Evolutionary conservation across 2,888 invertebrate species (phyloP), one percentile per base, ranked within the genome.

Genomic region (Drosophila neonasuta): DNA sequence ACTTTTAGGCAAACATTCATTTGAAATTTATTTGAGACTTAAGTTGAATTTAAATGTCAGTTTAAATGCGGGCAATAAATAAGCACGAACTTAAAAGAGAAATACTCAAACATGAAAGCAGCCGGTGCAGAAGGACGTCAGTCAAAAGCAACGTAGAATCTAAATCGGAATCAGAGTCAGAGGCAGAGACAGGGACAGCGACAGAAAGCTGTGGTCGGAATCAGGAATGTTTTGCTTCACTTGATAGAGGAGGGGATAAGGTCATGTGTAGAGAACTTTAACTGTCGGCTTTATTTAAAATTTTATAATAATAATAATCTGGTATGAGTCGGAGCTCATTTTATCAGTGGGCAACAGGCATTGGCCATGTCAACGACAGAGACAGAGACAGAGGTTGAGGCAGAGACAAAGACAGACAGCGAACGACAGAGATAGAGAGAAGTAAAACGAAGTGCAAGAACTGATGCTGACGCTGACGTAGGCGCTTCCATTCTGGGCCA

Each of bases 251-350:
- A 20, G 17, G 36, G 9, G 0, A 17, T 10, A 24, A 42, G 2
- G 52, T 52, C 52, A 57, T 60, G 48, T 57, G 74, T 64, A 71
- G 79, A 70, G 62, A 56, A 55, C 51, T 74, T 77, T 45, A 71
- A 64, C 65, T 76, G 86, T 82, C 78, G 61, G 62, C 73, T 71
- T 82, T 85, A 76, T 74, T 80, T 76, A 74, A 77, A 83, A 76
- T 77, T 71, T 46, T 66, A 69, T 71, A 46, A 74, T 71, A 46
- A 74, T 71, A 73, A 77, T 73, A 80, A 82, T 82, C 78, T 75
- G 42, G 30, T 48, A 39, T 15, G 61, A 55, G 57, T 34, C 58
- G 29, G 24, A 36, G 42, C 52, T 41, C 52, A 56, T 61, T 68
- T 85, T 85, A 81, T 81, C 80, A 63, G 64, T 51, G 55, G 59